These are phyloP conservation scores for Pollenia amentaria DNA, from an alignment of 2,888 invertebrate species.

Conservation along the genomic window DNA sequence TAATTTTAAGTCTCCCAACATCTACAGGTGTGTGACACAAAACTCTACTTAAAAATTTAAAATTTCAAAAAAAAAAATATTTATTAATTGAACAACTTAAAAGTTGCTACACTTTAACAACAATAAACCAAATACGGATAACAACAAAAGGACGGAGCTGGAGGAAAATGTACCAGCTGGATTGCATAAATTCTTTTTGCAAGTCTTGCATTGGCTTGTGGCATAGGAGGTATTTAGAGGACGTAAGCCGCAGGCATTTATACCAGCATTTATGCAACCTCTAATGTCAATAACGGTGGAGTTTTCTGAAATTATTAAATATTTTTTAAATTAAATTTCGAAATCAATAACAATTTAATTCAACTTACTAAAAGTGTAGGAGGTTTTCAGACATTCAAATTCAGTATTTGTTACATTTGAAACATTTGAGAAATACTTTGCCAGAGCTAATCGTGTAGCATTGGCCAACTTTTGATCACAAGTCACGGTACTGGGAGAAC, in stretches of 20 bases:
- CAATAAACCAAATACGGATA: conserved; percentile 66
- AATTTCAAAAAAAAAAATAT: neutral
- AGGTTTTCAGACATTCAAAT: conserved; percentile 25
- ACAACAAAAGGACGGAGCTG: conserved; percentile 73
- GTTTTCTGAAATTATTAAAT: conserved; percentile 6
- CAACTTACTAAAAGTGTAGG: conserved; percentile 74
- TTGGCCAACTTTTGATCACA: conserved; percentile 57
- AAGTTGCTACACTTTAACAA: conserved; percentile 14
- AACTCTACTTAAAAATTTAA: neutral
- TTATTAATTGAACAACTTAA: conserved; percentile 24
- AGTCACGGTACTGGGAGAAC: conserved; percentile 15
- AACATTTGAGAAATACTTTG: conserved; percentile 14
- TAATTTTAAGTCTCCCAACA: neutral
- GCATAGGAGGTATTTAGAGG: conserved; percentile 24
- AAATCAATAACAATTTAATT: neutral
- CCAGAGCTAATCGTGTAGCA: neutral
- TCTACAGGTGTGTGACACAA: no score
- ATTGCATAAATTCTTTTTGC: conserved; percentile 78
- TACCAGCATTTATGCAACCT: conserved; percentile 43
- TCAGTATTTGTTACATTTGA: conserved; percentile 19
- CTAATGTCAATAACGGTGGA: neutral
- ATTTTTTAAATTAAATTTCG: neutral
- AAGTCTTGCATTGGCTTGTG: conserved; percentile 70
- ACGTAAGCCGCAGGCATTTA: conserved; percentile 37
- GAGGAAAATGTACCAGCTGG: conserved; percentile 79